Conservation (phyloP, 2,797 vertebrate species). For the Zonotrichia albicollis region DNA sequence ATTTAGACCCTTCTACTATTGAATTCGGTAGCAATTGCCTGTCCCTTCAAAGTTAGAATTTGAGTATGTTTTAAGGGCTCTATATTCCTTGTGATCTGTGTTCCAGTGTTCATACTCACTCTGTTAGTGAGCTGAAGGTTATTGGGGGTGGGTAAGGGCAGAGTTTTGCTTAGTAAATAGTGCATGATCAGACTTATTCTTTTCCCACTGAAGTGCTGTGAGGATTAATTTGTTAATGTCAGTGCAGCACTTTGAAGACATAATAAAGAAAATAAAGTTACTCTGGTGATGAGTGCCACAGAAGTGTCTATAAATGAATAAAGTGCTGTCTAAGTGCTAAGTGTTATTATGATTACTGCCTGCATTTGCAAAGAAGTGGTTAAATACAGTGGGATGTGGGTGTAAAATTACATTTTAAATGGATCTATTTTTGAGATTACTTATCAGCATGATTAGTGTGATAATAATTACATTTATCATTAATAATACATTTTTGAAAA, state of each 20-base stretch:
- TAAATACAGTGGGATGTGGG: conserved; percentile 73
- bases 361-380: conserved; percentile 67
- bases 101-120: not conserved
- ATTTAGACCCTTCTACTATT: not conserved
- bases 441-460: conserved; percentile 79
- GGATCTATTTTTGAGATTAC: conserved; percentile 78
- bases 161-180: conserved; percentile 49
- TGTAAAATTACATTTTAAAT: conserved; percentile 72
- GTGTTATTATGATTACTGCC: conserved; percentile 71
- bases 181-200: conserved; percentile 28
- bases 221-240: conserved; percentile 73
- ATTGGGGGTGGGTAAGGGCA: not conserved
- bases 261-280: conserved; percentile 68
- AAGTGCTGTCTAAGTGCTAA: conserved; percentile 69
- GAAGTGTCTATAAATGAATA: conserved; percentile 72
- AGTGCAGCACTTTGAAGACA: conserved; percentile 61
- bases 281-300: conserved; percentile 63
- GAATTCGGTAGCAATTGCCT: not conserved
- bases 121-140: conserved; percentile 3
- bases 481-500: conserved; percentile 77
- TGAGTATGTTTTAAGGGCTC: not conserved
- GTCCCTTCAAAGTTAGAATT: not conserved
- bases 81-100: not conserved
- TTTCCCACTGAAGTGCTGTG: not conserved
- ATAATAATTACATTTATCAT: conserved; percentile 82